A percentile compares a stretch with the other conserved stretches of the same genome.
Evolutionary conservation across 2,797 vertebrate genomes (phyloP).

Genomic region (Gymnoscopelus microlampas): DNA sequence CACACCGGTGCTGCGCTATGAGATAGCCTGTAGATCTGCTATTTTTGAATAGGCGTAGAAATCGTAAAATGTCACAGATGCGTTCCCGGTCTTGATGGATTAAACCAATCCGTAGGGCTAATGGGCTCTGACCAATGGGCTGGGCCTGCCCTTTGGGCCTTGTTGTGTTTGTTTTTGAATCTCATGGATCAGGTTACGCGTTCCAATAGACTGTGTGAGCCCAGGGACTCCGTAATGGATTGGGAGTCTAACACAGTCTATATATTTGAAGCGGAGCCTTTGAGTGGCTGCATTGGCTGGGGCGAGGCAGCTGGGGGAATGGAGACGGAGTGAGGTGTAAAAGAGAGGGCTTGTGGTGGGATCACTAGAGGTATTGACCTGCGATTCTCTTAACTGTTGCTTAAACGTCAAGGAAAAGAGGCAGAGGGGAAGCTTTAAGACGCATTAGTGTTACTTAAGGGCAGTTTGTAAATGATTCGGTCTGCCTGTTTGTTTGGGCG

Average conservation of each 20-base stretch:
- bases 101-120: conserved; percentile 14
- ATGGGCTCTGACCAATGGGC: conserved; percentile 10
- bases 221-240: conserved; percentile 13
- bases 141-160: neutral
- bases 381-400: neutral
- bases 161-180: conserved; percentile 40
- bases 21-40: too few species aligned
- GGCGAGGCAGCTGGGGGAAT: conserved; percentile 21
- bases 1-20: too few species aligned
- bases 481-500: neutral
- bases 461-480: neutral
- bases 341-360: conserved; percentile 8
- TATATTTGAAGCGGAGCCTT: conserved; percentile 15
- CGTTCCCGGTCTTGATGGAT: conserved; percentile 24
- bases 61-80: too few species aligned
- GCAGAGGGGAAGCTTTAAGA: neutral
- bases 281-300: conserved; percentile 7
- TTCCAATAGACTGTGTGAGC: conserved; percentile 10
- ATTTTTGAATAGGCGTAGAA: neutral
- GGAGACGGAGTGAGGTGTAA: conserved; percentile 6
- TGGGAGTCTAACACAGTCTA: neutral
- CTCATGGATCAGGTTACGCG: conserved; percentile 34
- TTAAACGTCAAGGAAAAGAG: neutral
- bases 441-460: neutral
- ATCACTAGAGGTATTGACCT: conserved; percentile 13